Evolutionary conservation across 2,888 invertebrate species (phyloP).

Genomic region (Morpho deidamia): DNA sequence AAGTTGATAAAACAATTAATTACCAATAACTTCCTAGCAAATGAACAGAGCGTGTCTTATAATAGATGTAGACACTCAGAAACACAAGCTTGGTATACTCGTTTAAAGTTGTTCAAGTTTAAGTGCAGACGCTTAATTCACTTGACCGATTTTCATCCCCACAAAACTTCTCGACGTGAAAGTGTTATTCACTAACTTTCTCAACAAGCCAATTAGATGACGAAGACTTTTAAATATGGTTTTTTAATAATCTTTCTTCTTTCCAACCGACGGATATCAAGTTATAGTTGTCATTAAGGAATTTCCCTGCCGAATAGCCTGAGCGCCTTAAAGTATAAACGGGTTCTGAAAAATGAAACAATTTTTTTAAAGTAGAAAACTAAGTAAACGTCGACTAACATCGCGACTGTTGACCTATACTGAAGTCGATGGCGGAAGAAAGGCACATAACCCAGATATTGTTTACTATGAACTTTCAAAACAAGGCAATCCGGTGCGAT

Average conservation of each 20-base stretch:
- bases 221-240: too few relatives aligned
- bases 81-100: not conserved
- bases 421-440: not conserved
- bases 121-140: conserved; percentile 2
- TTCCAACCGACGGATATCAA: too few relatives aligned
- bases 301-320: too few relatives aligned
- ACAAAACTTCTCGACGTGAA: not conserved
- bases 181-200: not conserved
- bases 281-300: too few relatives aligned
- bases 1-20: too few relatives aligned
- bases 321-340: not conserved
- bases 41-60: not conserved
- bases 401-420: too few relatives aligned
- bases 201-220: too few relatives aligned
- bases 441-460: conserved; percentile 1
- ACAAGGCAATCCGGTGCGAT: conserved; percentile 28
- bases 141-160: conserved; percentile 5
- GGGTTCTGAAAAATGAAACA: too few relatives aligned
- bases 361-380: too few relatives aligned
- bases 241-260: too few relatives aligned
- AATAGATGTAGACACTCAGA: not conserved
- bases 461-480: conserved; percentile 14
- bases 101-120: not conserved
- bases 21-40: not conserved
- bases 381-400: too few relatives aligned